Percentiles rank a stretch among this genome's conserved stretches.
phyloP scores from a whole-genome alignment of 2,888 invertebrate species.

The Automeris io region DNA sequence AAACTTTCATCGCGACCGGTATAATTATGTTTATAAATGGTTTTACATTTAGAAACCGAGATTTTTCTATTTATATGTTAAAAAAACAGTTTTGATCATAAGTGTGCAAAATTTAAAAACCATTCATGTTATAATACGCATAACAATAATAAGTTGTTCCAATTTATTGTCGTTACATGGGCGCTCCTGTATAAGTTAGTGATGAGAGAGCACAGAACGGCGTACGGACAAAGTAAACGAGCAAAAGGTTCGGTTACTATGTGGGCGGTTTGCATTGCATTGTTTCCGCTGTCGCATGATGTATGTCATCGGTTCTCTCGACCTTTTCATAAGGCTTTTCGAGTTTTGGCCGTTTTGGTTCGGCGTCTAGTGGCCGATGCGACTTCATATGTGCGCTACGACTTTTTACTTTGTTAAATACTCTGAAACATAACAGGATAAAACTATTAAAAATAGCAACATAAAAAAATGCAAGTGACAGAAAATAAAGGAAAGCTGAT shows the following conservation, averaged over 20 bases:
- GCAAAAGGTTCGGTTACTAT: constrained; percentile 46
- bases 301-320: constrained; percentile 68
- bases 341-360: constrained; percentile 81
- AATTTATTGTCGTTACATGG: too few species aligned
- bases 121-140: too few species aligned
- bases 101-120: too few species aligned
- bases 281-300: constrained; percentile 53
- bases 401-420: constrained; percentile 98
- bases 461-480: constrained; percentile 37
- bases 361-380: constrained; percentile 93
- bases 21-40: too few species aligned
- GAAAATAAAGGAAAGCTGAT: constrained; percentile 32
- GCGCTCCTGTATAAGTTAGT: too few species aligned
- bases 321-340: constrained; percentile 78
- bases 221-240: constrained; percentile 34
- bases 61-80: too few species aligned
- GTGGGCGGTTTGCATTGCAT: constrained; percentile 57
- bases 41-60: too few species aligned
- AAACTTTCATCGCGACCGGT: too few species aligned
- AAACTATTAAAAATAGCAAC: constrained; percentile 62
- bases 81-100: too few species aligned
- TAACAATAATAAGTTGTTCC: too few species aligned
- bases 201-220: neutral
- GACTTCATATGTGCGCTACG: constrained; percentile 99
- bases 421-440: constrained; percentile 83